Evolutionary conservation across 2,797 vertebrate species (phyloP).

Genomic region (Lutjanus campechanus): DNA sequence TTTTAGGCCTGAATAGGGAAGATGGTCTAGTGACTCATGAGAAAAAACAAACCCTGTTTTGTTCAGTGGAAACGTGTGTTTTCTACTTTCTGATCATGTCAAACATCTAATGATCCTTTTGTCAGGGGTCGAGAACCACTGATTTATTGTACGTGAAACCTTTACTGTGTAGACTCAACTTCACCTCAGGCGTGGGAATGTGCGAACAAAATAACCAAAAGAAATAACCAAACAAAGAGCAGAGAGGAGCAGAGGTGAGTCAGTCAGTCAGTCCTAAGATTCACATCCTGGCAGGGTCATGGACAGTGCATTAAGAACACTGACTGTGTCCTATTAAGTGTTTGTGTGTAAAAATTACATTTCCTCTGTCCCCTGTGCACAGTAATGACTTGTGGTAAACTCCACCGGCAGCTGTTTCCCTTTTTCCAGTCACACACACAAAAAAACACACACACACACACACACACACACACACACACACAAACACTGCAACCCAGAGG

Average conservation of each 20-base stretch:
- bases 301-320: constrained; percentile 73
- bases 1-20: background rate
- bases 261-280: constrained; percentile 16
- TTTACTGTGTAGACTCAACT: constrained; percentile 5
- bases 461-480: constrained; percentile 29
- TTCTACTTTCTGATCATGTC: background rate
- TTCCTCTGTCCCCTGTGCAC: constrained; percentile 78
- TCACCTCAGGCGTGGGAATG: constrained; percentile 1
- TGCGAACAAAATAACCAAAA: constrained; percentile 6
- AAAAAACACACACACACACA: constrained; percentile 29
- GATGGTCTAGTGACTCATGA: background rate
- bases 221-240: background rate
- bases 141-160: background rate
- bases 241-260: constrained; percentile 14
- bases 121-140: background rate
- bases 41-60: background rate
- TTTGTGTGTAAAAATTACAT: constrained; percentile 74
- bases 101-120: background rate
- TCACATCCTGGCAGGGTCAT: constrained; percentile 77
- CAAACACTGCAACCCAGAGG: constrained; percentile 31
- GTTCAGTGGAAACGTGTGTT: no score
- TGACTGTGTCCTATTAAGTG: constrained; percentile 60
- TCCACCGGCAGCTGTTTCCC: constrained; percentile 84
- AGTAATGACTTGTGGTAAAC: constrained; percentile 74
- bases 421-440: constrained; percentile 54